Base-by-base conservation (phyloP, 2,888 invertebrate genomes). In the Imbricaverruca yamaguchii region DNA sequence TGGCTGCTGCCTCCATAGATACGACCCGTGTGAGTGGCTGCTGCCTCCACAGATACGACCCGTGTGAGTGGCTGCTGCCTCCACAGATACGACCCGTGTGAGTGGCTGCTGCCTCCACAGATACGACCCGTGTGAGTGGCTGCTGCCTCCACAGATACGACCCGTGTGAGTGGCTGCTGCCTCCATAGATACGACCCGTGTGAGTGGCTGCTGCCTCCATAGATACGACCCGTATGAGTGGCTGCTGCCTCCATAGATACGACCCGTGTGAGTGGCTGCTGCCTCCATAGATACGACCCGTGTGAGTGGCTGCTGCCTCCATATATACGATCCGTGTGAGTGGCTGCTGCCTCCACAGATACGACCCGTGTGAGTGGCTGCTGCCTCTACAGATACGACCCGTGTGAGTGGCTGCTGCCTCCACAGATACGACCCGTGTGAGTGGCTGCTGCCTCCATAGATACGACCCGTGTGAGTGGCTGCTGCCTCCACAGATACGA, bases 301-400 rank as follows among this genome's bases (percentile, higher is more conserved):
- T 39, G 39, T 39, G 39, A 39, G 39, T 39, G n/a, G n/a, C n/a
- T n/a, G n/a, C n/a, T n/a, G n/a, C 55, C 89, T 97, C 0, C 95
- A 92, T 86, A 92, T 93, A 85, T 97, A 94, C 86, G 92, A 96
- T 87, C 92, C 93, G 15, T 87, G 90, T 90, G 84, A 85, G 86
- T 84, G 67, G 63, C 39, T 3, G 4, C 39, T 39, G 4, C 39
- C 39, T 39, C 39, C 4, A 4, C 39, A 39, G 39, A 39, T 39
- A 39, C 39, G 39, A 39, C 39, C 39, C 39, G 39, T 39, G 39
- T 39, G 39, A 39, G 39, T 39, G n/a, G n/a, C n/a, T n/a, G n/a
- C n/a, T n/a, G n/a, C 55, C 89, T 97, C 0, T 95, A 92, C 86
- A 92, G 93, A 85, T 97, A 94, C 86, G 92, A 96, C 87, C 92